Evolutionary conservation across 2,888 invertebrate species (phyloP).

Genomic region (Scaptomyza polygonia): DNA sequence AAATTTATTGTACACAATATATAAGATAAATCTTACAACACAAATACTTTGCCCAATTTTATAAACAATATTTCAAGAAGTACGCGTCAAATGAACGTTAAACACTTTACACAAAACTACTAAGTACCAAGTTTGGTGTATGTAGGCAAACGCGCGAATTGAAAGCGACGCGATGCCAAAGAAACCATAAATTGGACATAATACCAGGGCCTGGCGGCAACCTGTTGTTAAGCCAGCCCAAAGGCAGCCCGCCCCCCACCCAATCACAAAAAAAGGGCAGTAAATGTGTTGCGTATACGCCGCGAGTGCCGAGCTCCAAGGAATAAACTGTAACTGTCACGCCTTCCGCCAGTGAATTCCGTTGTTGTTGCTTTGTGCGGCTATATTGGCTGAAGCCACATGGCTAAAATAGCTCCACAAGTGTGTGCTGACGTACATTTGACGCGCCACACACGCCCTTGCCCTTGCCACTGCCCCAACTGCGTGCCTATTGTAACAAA

Average conservation of each 20-base stretch:
- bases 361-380: slow-evolving; percentile 19
- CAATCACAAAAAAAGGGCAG: slow-evolving; percentile 9
- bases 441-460: slow-evolving; percentile 16
- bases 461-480: background rate
- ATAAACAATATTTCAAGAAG: too few relatives aligned
- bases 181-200: slow-evolving; percentile 62
- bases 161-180: slow-evolving; percentile 20
- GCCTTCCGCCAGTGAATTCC: slow-evolving; percentile 22
- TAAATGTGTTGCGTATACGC: slow-evolving; percentile 60
- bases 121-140: slow-evolving; percentile 16
- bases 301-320: slow-evolving; percentile 51
- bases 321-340: slow-evolving; percentile 33
- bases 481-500: background rate
- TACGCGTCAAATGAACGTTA: background rate
- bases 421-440: slow-evolving; percentile 64
- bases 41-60: too few relatives aligned
- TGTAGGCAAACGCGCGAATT: slow-evolving; percentile 25
- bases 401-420: slow-evolving; percentile 66
- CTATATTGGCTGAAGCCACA: slow-evolving; percentile 29
- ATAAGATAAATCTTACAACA: too few relatives aligned
- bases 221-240: slow-evolving; percentile 61
- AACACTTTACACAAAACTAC: slow-evolving; percentile 1
- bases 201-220: slow-evolving; percentile 34
- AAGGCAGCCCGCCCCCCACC: background rate
- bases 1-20: too few relatives aligned